These are phyloP conservation scores for Pristionchus maxplancki DNA, from an alignment of 2,888 invertebrate genomes.

Conservation along the genomic window DNA sequence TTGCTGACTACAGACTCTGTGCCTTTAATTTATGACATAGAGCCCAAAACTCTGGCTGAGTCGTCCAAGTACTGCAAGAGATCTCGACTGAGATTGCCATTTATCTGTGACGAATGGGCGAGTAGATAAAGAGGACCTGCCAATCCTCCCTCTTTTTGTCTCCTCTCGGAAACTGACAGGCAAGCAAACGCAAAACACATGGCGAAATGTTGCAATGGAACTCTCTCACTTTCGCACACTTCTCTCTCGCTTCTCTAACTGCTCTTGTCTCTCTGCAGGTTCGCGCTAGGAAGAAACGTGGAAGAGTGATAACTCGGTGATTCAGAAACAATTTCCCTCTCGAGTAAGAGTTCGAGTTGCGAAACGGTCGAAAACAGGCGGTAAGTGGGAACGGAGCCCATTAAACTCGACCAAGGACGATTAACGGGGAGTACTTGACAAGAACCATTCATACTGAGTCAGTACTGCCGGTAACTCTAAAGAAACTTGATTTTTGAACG, in stretches of 20 bases:
- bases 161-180: background rate
- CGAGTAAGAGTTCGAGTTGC: background rate
- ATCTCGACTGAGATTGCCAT: conserved; percentile 4
- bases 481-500: background rate
- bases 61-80: background rate
- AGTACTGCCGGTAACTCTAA: background rate
- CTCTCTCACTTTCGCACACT: background rate
- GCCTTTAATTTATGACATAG: background rate
- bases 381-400: background rate
- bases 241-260: background rate
- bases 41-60: background rate
- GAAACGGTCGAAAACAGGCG: background rate
- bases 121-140: conserved; percentile 11
- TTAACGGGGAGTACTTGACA: background rate
- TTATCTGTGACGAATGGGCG: conserved; percentile 12
- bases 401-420: background rate
- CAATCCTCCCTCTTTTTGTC: conserved; percentile 20
- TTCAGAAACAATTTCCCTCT: background rate
- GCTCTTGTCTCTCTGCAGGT: background rate
- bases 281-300: background rate
- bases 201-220: background rate
- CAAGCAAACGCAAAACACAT: conserved; percentile 19
- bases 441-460: background rate
- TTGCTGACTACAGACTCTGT: no score
- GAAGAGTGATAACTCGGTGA: background rate